phyloP scores from a whole-genome alignment of 2,113 vertebrate species.

The Hippolais icterina region DNA sequence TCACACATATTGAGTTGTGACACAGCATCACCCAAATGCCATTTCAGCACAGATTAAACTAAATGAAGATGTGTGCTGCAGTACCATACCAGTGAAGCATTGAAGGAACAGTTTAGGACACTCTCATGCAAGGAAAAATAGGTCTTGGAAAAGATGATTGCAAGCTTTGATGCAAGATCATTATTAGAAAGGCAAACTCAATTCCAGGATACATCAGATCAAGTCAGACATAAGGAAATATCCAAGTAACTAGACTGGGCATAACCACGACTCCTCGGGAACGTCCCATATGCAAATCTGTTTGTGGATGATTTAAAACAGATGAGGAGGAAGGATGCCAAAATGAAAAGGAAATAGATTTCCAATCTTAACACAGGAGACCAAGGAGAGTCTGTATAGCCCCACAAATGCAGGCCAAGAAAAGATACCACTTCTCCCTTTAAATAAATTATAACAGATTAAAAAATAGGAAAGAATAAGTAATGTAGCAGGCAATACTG shows the following conservation, averaged over 20 bases:
- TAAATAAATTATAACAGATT: not conserved
- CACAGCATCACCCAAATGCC: not conserved
- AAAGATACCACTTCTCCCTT: not conserved
- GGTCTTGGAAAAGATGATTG: not conserved
- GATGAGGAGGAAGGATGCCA: not conserved
- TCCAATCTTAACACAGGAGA: not conserved
- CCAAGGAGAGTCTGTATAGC: not conserved
- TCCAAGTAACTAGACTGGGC: not conserved
- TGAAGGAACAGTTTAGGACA: not conserved
- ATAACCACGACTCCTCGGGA: not conserved
- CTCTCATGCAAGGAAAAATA: not conserved
- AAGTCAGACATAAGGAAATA: not conserved
- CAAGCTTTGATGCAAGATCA: not conserved
- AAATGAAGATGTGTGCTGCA: not conserved
- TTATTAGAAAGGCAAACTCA: not conserved
- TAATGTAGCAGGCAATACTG: not conserved
- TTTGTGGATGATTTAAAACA: constrained; percentile 23
- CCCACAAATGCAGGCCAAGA: not conserved
- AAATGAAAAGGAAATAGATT: constrained; percentile 17
- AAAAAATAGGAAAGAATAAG: not conserved
- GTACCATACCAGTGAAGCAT: not conserved
- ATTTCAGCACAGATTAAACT: not conserved
- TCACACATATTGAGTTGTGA: not conserved
- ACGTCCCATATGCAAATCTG: not conserved
- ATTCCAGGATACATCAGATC: not conserved